Base-by-base conservation (phyloP, 2,888 invertebrate species). In the Drosophila multiciliata region DNA sequence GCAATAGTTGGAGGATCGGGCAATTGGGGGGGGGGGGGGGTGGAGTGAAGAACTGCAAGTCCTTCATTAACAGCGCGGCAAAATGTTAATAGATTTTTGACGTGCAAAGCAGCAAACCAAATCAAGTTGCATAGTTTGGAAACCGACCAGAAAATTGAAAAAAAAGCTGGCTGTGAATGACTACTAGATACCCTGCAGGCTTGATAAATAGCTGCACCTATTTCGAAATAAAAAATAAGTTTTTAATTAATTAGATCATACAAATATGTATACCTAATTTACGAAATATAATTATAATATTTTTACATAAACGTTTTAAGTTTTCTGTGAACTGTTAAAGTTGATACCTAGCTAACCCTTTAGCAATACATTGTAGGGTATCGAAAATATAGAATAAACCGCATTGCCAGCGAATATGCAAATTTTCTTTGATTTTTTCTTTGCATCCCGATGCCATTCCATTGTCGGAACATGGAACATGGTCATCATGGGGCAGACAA, bases 71-170 rank as follows among this genome's bases (percentile, higher is more conserved):
- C 69, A 73, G 78, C 71, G 66, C 66, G 50, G 65, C 69, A 87
- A 80, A 81, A 86, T 88, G 81, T 83, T 88, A 81, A 86, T 86
- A 88, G 88, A 88, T 86, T 88, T 77, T 64, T 68, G 69, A 72
- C 65, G 66, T 54, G 70, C 70, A 76, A 78, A 68, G 65, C 50
- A 68, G 50, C 40, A 36, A 32, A 23, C 38, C 20, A 17, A 53
- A 33, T 55, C 54, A 33, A 54, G 23, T n/a, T 61, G 62, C 53
- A 66, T 65, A 49, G 49, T 61, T 62, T 59, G 23, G 20, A 60
- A 63, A 62, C 65, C 12, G 35, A 12, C 36, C 36, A 57, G 11
- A 50, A 55, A 35, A 35, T 40, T 15, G 11, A 12, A n/a, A 50
- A 17, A 15, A 7, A 50, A 23, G 0, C 15, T 8, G 15, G 3